Evolutionary conservation across 2,888 invertebrate genomes (phyloP), one percentile per base, ranked within the genome.

Genomic region (Imbricaverruca yamaguchii): DNA sequence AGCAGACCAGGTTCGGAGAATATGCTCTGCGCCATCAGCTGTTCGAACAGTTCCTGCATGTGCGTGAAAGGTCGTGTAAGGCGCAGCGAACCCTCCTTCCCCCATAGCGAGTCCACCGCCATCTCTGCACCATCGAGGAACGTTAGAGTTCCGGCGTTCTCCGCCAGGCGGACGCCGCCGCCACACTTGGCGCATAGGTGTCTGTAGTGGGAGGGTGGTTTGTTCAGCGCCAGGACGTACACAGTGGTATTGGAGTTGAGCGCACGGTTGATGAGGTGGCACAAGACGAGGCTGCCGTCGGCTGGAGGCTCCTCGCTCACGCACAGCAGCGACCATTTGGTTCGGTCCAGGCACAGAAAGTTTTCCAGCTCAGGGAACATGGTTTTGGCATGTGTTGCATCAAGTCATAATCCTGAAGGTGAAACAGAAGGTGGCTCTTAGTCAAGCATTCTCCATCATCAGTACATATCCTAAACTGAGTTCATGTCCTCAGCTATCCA

Each of bases 111-210:
- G 21, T 15, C 21, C 74, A 55, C 10, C 74, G 74, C 55, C 74
- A 74, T 53, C 74, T 74, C 55, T 8, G 53, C 74, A 21, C 74
- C 53, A 18, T 74, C 55, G 21, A 74, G 9, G 18, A 74, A 74
- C 4, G 53, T 53, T 9, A 74, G 21, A 12, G 53, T 53, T 7
- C 53, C 74, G 21, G 39, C 53, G 7, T 4, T 18, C 74, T 74
- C 74, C 74, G 74, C 74, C 53, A 53, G 74, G 74, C 74, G 74
- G 6, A 74, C 74, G 74, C 13, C 18, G 12, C 18, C 74, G 53
- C 74, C 74, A 53, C 74, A 74, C 53, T 74, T 74, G 53, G 39
- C 74, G 53, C 74, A 74, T 53, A 74, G 18, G 53, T 74, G 74
- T 8, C 74, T 39, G 18, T 74, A 74, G 53, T 74, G 74, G 4